Evolutionary conservation across 30 jellyfish, hydroid and myxozoan genomes (phyloP), one percentile per base, ranked within the genome.

Genomic region (Hydractinia symbiolongicarpus): DNA sequence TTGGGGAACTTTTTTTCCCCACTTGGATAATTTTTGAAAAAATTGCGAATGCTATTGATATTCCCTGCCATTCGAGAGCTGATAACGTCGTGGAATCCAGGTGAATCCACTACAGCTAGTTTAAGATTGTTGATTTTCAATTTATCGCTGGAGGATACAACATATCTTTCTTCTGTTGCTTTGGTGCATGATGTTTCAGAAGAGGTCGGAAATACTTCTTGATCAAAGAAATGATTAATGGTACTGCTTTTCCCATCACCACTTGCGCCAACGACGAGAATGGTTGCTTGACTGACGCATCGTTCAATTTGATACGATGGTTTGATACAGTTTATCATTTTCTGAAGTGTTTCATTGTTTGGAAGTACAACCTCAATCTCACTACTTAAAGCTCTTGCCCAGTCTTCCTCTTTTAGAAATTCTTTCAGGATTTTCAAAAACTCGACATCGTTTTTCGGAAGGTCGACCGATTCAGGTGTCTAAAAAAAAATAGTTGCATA

Each of bases 181-280:
- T 64, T 64, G 7, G 74, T 6, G 40, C 74, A 64, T 51, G 74
- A 44, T 13, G 74, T 13, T 64, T n/a, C 7, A 51, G 19, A n/a
- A n/a, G 74, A 64, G 40, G 74, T n/a, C 16, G 74, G 16, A 13
- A 44, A 64, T 6, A 64, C 2, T 64, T 13, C 17, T 64, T 64
- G 52, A n/a, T 9, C 74, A 13, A 78, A 78, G 15, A 78, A 60
- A 16, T 17, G 17, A 13, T 54, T 44, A 30, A 78, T 17, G 55
- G 61, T 53, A 19, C 82, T 44, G 61, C 78, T 44, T 78, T 78
- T 78, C 16, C 86, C 86, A 55, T 81, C 86, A 13, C 86, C 86
- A 13, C 82, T 54, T 6, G 82, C 53, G 9, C 86, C 86, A 78
- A 78, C 83, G 10, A 78, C 13, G 9, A 64, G 74, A n/a, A 64